Base-by-base conservation (phyloP, 2,888 invertebrate genomes). In the Yponomeuta sedellus region DNA sequence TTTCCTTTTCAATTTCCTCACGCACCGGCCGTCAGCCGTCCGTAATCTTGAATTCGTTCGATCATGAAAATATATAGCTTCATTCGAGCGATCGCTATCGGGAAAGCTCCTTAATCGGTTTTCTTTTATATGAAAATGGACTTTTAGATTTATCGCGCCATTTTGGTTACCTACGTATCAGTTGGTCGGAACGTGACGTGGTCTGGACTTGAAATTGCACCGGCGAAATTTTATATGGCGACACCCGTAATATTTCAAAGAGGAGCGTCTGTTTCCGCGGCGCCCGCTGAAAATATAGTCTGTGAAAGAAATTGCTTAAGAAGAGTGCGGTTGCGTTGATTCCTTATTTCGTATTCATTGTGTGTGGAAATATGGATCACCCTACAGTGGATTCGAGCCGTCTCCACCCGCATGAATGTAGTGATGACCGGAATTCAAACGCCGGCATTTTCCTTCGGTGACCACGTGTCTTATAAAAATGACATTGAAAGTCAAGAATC, bases 11-110 rank as follows among this genome's bases (percentile, higher is more conserved):
- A 86, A 89, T 88, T 87, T 85, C 80, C 83, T 82, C 78, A 88
- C 88, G 88, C 88, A 83, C 84, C 82, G 83, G 78, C 80, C 84
- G 86, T 85, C 87, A 89, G 83, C 80, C 86, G 82, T 80, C 83
- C 81, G 78, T 82, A 88, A 89, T 90, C 86, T 86, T 82, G 78
- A 83, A 86, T 82, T 81, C 85, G 82, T 74, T 89, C 88, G 86
- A 89, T 90, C 89, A 89, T 88, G 90, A 90, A 87, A 91, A 91
- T 90, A 88, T 91, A 90, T 89, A 84, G 90, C 87, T 89, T 86
- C 85, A 85, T 88, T 88, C 87, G 77, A 84, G 79, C 83, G 88
- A 91, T 90, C 85, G 80, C 86, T 89, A 90, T 90, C 90, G 83
- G 44, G 75, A 86, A 88, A 88, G 85, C 89, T 84, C 85, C 87